Conservation (phyloP, 2,888 invertebrate genomes). For the Pycnomerus fuliginosus region DNA sequence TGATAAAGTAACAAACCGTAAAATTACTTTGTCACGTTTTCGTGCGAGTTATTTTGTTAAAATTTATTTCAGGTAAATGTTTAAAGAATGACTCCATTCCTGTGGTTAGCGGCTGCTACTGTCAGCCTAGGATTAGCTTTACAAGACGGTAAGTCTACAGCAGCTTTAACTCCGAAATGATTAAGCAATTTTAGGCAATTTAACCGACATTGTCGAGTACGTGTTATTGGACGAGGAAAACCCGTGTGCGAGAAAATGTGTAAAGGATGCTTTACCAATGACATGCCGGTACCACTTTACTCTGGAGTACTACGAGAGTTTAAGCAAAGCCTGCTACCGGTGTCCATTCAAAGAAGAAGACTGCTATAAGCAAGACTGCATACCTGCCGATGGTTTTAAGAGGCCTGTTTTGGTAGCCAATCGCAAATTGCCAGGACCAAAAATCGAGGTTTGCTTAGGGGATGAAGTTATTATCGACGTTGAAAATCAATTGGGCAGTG, state of each 20-base stretch:
- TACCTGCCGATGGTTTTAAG: constrained; percentile 78
- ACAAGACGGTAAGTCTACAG: too few species aligned
- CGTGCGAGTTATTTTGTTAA: too few species aligned
- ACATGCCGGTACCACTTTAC: constrained; percentile 71
- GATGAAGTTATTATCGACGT: constrained; percentile 83
- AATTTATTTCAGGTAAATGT: too few species aligned
- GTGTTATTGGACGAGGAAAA: constrained; percentile 36
- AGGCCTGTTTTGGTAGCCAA: constrained; percentile 78
- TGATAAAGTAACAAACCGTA: too few species aligned
- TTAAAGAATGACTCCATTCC: too few species aligned
- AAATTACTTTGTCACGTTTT: too few species aligned
- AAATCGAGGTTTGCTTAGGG: constrained; percentile 84
- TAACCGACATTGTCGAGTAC: constrained; percentile 35
- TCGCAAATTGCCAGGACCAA: constrained; percentile 84
- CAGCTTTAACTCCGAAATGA: too few species aligned
- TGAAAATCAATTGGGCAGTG: constrained; percentile 73
- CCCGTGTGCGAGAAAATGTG: constrained; percentile 69
- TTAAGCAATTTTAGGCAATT: too few species aligned
- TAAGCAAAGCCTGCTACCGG: constrained; percentile 85
- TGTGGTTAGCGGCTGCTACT: too few species aligned
- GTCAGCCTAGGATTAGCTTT: too few species aligned
- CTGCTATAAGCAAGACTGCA: constrained; percentile 76
- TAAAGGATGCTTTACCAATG: constrained; percentile 60
- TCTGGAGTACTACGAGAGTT: constrained; percentile 81
- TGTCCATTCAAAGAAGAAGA: constrained; percentile 77